Base-by-base conservation (phyloP, 2,888 invertebrate genomes). In the Biston betularia region DNA sequence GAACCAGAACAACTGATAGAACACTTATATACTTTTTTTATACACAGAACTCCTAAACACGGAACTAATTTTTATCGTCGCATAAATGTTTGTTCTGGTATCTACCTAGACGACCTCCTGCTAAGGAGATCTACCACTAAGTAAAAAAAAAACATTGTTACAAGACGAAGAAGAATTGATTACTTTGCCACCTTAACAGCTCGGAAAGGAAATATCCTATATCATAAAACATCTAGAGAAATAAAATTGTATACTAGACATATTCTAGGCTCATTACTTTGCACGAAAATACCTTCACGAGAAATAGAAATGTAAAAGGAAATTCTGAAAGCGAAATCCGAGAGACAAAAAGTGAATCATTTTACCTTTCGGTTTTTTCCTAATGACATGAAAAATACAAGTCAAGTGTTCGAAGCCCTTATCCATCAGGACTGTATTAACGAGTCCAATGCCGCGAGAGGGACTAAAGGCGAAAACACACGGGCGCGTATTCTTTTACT, bases 381-480 rank as follows among this genome's bases (percentile, higher is more conserved):
- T 74, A 74, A 74, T 74, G 72, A 70, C 66, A 67, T 63, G 70
- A 73, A 71, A 69, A 70, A 69, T 68, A 69, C 71, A 62, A 66
- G 65, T 73, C 59, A 63, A 74, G 74, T 71, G 69, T 69, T 69
- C 59, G 61, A 59, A 63, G 60, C 57, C 72, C 69, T 69, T 67
- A 68, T 49, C 72, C 68, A 65, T 74, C 71, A 69, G 71, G 68
- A 54, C 55, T 77, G 79, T 79, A 81, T 83, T 80, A 82, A 74
- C 76, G 73, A 71, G 74, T 69, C 75, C 82, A 78, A 80, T 82
- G 81, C 77, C 64, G 79, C 80, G 80, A 79, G 75, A 67, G 67
- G 63, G 55, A 15, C 61, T 56, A 15, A 12, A 1, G 52, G 48
- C 1, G 15, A 0, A 33, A 11, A 1, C 38, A 65, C 53, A 63